These are phyloP conservation scores for Lasioglossum zephyrum DNA, from an alignment of 2,888 invertebrate species.

Conservation along the genomic window DNA sequence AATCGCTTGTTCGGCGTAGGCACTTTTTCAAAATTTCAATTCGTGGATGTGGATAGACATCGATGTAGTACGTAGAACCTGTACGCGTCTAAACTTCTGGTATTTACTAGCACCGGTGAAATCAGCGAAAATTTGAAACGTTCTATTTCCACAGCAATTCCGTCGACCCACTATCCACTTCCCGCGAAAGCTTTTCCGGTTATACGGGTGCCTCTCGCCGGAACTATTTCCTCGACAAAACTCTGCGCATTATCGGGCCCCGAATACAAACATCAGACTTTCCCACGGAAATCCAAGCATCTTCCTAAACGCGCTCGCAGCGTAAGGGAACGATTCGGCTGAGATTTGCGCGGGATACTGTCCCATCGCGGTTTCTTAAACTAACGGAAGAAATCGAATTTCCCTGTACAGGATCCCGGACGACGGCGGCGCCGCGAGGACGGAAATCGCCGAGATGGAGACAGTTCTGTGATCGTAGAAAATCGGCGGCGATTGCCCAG, in stretches of 20 bases:
- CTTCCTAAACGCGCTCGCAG: neutral
- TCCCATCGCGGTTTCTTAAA: neutral
- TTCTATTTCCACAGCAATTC: neutral
- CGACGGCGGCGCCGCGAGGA: conserved; percentile 86
- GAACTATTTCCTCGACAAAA: neutral
- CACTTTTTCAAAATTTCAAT: no score
- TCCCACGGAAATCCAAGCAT: neutral
- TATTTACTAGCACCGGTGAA: neutral
- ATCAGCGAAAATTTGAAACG: neutral
- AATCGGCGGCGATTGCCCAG: conserved; percentile 65
- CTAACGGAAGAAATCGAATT: conserved; percentile 18
- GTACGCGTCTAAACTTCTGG: neutral
- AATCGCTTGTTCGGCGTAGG: no score
- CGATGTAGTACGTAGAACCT: no score
- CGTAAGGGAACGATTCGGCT: neutral
- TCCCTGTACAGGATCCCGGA: conserved; percentile 75
- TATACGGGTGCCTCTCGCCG: neutral
- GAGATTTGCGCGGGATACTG: neutral
- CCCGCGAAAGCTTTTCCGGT: neutral
- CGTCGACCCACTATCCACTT: neutral
- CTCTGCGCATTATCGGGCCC: neutral
- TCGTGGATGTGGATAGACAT: no score
- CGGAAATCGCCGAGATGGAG: conserved; percentile 95
- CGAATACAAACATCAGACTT: neutral
- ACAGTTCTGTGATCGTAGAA: conserved; percentile 92